Base-by-base conservation (phyloP, 2,888 invertebrate genomes). In the Drosophila algonquin region DNA sequence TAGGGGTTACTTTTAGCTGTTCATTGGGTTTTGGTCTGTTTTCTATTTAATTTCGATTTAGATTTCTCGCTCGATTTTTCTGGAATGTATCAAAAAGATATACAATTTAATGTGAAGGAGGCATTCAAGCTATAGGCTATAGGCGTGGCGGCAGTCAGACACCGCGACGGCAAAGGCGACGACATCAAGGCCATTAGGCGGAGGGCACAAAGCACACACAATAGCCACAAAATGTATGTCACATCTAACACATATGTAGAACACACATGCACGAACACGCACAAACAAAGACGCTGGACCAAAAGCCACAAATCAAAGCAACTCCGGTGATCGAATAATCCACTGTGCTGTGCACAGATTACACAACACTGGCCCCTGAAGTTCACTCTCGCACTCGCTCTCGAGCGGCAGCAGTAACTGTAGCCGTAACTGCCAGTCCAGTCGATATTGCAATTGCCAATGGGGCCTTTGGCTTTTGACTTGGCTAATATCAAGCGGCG, bases 141-240 rank as follows among this genome's bases (percentile, higher is more conserved):
- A 69, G 74, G 68, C 75, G 68, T 72, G 80, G 73, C 86, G 80
- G 73, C 88, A 76, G 65, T 64, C 76, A 90, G 81, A 81, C 90
- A 79, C 57, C 77, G 74, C 82, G 90, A 82, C 89, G 89, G 80
- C 89, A 77, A 78, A 57, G 78, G 72, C 82, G 89, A 81, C 89
- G 87, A 81, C 87, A 79, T 76, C 87, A 90, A 90, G 90, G 90
- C 83, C 90, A 89, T 79, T 76, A 69, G 65, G 73, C 77, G 52
- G 76, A 62, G 75, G 58, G 58, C 63, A 74, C 53, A 67, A 69
- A 18, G 70, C 57, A 71, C 68, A 79, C 72, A 72, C 60, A 74
- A 63, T 68, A 65, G 68, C 57, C 65, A 63, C 47, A 61, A 45
- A 69, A 68, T 73, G 65, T 75, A 71, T 77, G 77, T 24, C 24